phyloP scores from a whole-genome alignment of 2,797 vertebrate species.

The Acrossocheilus fasciatus region DNA sequence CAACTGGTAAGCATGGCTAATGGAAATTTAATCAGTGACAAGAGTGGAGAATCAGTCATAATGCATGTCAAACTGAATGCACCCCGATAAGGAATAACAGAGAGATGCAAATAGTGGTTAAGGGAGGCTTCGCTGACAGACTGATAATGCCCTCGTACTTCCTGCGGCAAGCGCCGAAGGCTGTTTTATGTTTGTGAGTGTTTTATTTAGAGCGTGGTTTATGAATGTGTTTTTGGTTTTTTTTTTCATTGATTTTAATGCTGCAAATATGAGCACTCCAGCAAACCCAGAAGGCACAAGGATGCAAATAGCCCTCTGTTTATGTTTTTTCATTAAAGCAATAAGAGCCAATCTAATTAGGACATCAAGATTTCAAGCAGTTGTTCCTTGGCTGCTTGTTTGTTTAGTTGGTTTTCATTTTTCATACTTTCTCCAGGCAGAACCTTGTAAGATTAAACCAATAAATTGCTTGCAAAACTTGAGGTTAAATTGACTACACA shows the following conservation, averaged over 20 bases:
- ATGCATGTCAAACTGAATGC: slow-evolving; percentile 67
- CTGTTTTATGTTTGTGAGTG: slow-evolving; percentile 39
- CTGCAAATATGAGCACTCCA: slow-evolving; percentile 31
- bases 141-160: slow-evolving; percentile 70
- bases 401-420: slow-evolving; percentile 45
- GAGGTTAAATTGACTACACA: slow-evolving; percentile 42
- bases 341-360: slow-evolving; percentile 45
- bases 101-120: slow-evolving; percentile 78
- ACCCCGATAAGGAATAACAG: slow-evolving; percentile 75
- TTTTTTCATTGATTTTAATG: slow-evolving; percentile 33
- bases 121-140: slow-evolving; percentile 69
- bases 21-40: slow-evolving; percentile 83
- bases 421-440: slow-evolving; percentile 37
- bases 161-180: slow-evolving; percentile 62
- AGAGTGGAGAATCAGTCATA: slow-evolving; percentile 78
- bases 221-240: not conserved
- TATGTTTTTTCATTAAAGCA: slow-evolving; percentile 38
- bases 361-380: slow-evolving; percentile 41
- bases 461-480: slow-evolving; percentile 41
- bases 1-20: slow-evolving; percentile 78
- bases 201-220: slow-evolving; percentile 49
- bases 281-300: slow-evolving; percentile 15
- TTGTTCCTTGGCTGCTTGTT: slow-evolving; percentile 36
- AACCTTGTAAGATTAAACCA: slow-evolving; percentile 44
- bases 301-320: slow-evolving; percentile 25